phyloP scores from a whole-genome alignment of 2,797 vertebrate genomes.

The Parauchenoglanis ngamensis region DNA sequence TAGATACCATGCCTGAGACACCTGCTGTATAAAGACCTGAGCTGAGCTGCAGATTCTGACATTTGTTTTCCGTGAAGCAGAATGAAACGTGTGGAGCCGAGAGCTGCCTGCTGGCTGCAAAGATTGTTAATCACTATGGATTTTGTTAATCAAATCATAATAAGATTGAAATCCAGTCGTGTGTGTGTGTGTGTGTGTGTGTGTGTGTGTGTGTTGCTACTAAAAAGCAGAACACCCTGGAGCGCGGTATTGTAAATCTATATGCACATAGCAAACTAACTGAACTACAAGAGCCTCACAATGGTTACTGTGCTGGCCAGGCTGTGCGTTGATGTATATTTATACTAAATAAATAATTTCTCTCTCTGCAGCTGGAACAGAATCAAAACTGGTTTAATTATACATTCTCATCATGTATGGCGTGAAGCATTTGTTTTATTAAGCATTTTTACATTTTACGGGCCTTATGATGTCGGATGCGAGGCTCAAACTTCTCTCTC shows the following conservation, averaged over 20 bases:
- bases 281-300: not conserved
- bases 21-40: not conserved
- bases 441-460: not conserved
- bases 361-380: not conserved
- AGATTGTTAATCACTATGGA: conserved; percentile 7
- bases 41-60: not conserved
- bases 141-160: conserved; percentile 19
- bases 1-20: not conserved
- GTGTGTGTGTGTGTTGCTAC: not conserved
- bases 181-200: no score
- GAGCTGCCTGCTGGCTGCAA: conserved; percentile 17
- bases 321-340: not conserved
- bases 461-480: not conserved
- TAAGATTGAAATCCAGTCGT: not conserved
- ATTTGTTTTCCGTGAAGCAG: conserved; percentile 10
- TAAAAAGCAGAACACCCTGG: not conserved
- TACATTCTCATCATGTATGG: not conserved
- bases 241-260: not conserved
- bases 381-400: not conserved
- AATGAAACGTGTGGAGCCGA: not conserved
- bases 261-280: not conserved
- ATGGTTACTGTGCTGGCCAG: no score
- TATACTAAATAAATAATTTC: not conserved
- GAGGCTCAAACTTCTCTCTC: not conserved
- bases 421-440: not conserved